phyloP scores from a whole-genome alignment of 2,888 invertebrate species.

The Himalopsyche anomala region DNA sequence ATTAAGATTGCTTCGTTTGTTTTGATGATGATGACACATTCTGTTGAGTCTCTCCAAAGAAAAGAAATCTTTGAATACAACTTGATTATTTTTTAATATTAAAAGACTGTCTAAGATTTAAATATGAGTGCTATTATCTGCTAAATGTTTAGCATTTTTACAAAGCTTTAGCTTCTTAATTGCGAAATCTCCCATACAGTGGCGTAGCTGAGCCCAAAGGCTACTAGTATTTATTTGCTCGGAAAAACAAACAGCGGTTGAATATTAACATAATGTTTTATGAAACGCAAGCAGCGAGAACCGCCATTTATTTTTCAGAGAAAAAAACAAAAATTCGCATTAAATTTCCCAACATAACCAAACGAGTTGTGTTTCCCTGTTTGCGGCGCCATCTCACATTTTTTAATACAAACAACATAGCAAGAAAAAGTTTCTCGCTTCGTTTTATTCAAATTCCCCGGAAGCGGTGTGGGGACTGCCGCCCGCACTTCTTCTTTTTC shows the following conservation, averaged over 20 bases:
- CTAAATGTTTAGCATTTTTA: slow-evolving; percentile 7
- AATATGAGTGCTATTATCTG: background rate
- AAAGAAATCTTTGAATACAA: too few species aligned
- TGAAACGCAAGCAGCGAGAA: background rate
- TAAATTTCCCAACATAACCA: slow-evolving; percentile 10
- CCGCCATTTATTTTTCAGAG: background rate
- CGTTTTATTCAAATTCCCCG: slow-evolving; percentile 58
- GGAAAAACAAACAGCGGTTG: slow-evolving; percentile 20
- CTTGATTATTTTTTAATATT: too few species aligned
- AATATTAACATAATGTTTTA: slow-evolving; percentile 34
- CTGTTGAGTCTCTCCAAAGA: too few species aligned
- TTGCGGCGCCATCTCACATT: slow-evolving; percentile 26
- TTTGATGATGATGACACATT: too few species aligned
- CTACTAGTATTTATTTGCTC: slow-evolving; percentile 24
- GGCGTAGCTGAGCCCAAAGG: background rate
- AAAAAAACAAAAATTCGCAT: slow-evolving; percentile 1
- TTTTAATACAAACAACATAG: slow-evolving; percentile 55
- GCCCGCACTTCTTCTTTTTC: slow-evolving; percentile 52
- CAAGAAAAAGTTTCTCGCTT: slow-evolving; percentile 60
- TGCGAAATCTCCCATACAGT: background rate
- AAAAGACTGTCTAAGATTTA: background rate
- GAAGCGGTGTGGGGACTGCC: slow-evolving; percentile 47
- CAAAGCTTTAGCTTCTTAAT: background rate
- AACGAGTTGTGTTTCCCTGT: slow-evolving; percentile 34
- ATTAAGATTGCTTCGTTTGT: too few species aligned